A percentile compares a stretch with the other conserved stretches of the same genome.
Evolutionary conservation across 2,797 vertebrate species (phyloP).

Genomic region (Eulemur mongoz): DNA sequence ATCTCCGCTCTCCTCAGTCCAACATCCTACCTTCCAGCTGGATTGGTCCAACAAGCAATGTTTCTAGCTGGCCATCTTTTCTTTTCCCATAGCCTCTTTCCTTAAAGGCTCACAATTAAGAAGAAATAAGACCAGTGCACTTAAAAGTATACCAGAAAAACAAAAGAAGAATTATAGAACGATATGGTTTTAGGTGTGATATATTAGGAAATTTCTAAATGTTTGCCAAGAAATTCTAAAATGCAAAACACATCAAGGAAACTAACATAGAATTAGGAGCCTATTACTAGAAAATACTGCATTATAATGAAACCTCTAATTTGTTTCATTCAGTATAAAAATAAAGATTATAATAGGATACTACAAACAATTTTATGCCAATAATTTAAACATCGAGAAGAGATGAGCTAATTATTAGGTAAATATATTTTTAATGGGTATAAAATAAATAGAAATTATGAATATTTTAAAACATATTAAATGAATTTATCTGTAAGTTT

Average conservation of each 20-base stretch:
- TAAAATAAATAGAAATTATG: neutral
- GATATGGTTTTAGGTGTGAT: neutral
- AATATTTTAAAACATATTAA: neutral
- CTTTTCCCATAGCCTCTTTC: neutral
- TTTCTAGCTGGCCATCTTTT: too few species aligned
- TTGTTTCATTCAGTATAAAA: slow-evolving; percentile 67
- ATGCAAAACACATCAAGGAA: neutral
- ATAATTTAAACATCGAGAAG: neutral
- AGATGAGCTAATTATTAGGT: neutral
- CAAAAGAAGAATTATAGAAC: neutral
- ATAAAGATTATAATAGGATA: slow-evolving; percentile 70
- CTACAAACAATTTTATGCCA: neutral
- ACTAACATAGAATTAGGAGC: neutral
- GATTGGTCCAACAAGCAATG: too few species aligned
- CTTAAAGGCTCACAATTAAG: neutral
- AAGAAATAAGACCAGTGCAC: neutral
- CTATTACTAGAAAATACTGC: neutral
- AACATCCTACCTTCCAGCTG: too few species aligned
- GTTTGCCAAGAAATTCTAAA: neutral
- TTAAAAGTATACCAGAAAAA: neutral
- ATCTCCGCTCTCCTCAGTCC: too few species aligned
- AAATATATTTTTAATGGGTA: neutral
- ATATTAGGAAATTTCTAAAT: neutral
- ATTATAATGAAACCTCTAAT: neutral
- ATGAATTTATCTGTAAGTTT: neutral